phyloP scores from a whole-genome alignment of 2,888 invertebrate species.

The Colletes collaris region DNA sequence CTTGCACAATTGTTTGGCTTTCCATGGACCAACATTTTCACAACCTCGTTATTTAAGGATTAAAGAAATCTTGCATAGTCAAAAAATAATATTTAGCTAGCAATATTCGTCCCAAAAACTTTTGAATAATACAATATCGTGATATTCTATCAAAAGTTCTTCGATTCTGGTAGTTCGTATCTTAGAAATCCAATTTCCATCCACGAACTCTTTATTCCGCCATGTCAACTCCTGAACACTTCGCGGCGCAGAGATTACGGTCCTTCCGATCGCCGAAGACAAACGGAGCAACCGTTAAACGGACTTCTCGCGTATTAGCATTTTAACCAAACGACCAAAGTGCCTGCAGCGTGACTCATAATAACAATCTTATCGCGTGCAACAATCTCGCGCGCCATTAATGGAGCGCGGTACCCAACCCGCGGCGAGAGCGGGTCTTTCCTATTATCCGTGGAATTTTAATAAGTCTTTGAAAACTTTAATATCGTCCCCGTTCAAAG shows the following conservation, averaged over 20 bases:
- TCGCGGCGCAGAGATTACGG: neutral
- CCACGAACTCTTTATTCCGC: neutral
- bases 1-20: no score
- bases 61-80: no score
- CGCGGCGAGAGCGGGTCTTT: neutral
- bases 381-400: constrained; percentile 26
- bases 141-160: no score
- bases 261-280: neutral
- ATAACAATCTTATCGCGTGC: constrained; percentile 38
- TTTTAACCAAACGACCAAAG: constrained; percentile 28
- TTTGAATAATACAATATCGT: no score
- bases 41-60: no score
- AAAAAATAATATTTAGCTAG: no score
- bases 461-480: constrained; percentile 26
- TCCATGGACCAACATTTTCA: no score
- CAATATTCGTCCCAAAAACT: no score
- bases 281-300: constrained; percentile 16
- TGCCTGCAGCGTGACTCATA: constrained; percentile 24
- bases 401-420: constrained; percentile 1
- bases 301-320: constrained; percentile 24
- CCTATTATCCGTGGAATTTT: constrained; percentile 12
- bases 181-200: no score
- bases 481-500: constrained; percentile 18
- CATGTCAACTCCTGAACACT: neutral
- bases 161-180: no score